Conservation (phyloP, 2,797 vertebrate genomes). For the Myripristis murdjan region DNA sequence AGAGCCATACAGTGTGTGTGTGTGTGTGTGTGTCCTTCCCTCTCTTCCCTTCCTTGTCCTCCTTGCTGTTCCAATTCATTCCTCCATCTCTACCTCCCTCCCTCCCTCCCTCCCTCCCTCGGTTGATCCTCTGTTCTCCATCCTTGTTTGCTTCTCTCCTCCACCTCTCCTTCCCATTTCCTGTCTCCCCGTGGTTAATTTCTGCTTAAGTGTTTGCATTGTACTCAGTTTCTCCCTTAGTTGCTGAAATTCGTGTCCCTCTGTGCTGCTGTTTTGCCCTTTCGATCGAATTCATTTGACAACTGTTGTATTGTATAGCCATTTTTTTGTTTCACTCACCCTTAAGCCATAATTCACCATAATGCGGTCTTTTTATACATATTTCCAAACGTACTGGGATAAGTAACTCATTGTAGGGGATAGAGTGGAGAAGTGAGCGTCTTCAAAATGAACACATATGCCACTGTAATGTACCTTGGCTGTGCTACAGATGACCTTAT, state of each 20-base stretch:
- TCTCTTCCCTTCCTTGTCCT: background rate
- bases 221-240: constrained; percentile 2
- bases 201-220: background rate
- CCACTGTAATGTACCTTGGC: constrained; percentile 20
- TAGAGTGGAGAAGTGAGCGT: background rate
- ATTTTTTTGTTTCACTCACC: background rate
- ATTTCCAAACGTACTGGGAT: background rate
- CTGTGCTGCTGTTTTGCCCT: background rate
- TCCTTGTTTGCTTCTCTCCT: no score
- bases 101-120: constrained; percentile 5
- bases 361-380: no score
- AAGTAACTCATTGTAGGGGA: constrained; percentile 21
- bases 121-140: no score
- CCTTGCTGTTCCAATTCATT: background rate
- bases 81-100: background rate
- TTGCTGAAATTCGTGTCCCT: constrained; percentile 5
- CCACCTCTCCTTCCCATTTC: background rate
- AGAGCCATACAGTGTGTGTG: constrained; percentile 24
- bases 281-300: constrained; percentile 18
- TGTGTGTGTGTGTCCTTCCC: constrained; percentile 3
- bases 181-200: constrained; percentile 7
- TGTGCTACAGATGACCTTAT: constrained; percentile 40
- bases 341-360: no score
- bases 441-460: constrained; percentile 33
- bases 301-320: background rate